Evolutionary conservation across 2,797 vertebrate species (phyloP).

Genomic region (Onychomys leucogaster): DNA sequence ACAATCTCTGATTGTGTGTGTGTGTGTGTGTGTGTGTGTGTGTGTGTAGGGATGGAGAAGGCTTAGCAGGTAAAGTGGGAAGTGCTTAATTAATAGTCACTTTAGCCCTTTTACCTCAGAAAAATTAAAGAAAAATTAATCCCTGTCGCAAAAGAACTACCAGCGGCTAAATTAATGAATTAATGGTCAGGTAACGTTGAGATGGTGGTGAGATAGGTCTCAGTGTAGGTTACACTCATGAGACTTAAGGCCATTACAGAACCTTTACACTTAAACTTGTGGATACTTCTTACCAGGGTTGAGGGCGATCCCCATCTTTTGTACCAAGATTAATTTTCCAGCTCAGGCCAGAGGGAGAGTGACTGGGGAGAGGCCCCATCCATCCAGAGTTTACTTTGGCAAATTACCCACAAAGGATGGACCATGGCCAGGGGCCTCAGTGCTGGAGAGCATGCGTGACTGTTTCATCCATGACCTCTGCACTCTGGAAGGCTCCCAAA

Average conservation of each 20-base stretch:
- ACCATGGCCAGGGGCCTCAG: slow-evolving; percentile 43
- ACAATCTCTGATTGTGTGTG: not conserved
- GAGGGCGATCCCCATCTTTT: not conserved
- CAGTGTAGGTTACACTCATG: rapidly evolving
- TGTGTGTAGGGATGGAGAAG: not conserved
- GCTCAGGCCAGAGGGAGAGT: slow-evolving; percentile 11
- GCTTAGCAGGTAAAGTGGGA: not conserved
- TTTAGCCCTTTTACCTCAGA: too few species aligned
- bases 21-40: not conserved
- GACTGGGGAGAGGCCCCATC: not conserved
- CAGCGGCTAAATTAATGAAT: not conserved
- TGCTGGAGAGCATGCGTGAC: not conserved
- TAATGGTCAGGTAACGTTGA: not conserved
- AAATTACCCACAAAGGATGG: slow-evolving; percentile 52
- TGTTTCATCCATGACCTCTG: slow-evolving; percentile 69
- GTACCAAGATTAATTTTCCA: not conserved
- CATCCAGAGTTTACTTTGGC: slow-evolving; percentile 71
- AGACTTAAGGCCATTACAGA: not conserved
- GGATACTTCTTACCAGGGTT: not conserved
- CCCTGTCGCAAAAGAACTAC: not conserved
- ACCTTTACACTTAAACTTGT: not conserved
- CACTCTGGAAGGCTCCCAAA: slow-evolving; percentile 42
- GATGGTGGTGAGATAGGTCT: not conserved
- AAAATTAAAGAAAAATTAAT: not conserved
- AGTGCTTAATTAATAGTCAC: not conserved